Evolutionary conservation across 2,113 vertebrate genomes (phyloP).

Genomic region (Salvelinus alpinus): DNA sequence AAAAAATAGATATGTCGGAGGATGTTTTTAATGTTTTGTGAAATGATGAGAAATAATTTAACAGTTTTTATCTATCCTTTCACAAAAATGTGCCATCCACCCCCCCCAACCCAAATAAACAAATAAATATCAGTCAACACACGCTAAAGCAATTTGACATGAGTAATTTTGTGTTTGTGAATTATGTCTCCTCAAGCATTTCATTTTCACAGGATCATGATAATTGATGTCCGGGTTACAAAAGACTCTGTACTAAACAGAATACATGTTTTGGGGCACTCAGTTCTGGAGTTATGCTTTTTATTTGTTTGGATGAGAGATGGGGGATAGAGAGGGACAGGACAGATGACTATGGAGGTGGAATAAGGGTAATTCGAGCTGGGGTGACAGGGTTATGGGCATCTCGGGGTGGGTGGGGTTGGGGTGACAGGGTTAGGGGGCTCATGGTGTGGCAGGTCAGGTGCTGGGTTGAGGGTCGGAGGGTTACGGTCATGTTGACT

Average conservation of each 20-base stretch:
- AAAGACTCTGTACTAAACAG: constrained; percentile 1
- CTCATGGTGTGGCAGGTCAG: constrained; percentile 63
- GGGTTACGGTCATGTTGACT: constrained; percentile 55
- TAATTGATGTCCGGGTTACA: neutral
- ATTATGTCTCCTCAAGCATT: neutral
- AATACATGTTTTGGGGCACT: constrained; percentile 41
- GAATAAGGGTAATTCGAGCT: neutral
- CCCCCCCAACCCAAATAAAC: too few species aligned
- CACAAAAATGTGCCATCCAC: too few species aligned
- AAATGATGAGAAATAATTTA: neutral
- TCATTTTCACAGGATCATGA: neutral
- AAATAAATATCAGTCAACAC: too few species aligned
- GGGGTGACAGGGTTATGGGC: constrained; percentile 1
- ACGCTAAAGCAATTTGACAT: too few species aligned
- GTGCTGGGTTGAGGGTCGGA: constrained; percentile 44
- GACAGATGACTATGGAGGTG: constrained; percentile 11
- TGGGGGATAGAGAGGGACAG: constrained; percentile 46
- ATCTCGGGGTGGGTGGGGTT: too few species aligned
- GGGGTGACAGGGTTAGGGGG: constrained; percentile 38
- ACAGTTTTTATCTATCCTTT: too few species aligned
- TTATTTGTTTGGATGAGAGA: constrained; percentile 58
- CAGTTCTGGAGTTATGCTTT: constrained; percentile 41
- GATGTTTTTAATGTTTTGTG: neutral
- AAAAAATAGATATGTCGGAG: constrained; percentile 8
- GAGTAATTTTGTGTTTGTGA: neutral